These are phyloP conservation scores for Neria commutata DNA, from an alignment of 2,888 invertebrate species.

Conservation along the genomic window DNA sequence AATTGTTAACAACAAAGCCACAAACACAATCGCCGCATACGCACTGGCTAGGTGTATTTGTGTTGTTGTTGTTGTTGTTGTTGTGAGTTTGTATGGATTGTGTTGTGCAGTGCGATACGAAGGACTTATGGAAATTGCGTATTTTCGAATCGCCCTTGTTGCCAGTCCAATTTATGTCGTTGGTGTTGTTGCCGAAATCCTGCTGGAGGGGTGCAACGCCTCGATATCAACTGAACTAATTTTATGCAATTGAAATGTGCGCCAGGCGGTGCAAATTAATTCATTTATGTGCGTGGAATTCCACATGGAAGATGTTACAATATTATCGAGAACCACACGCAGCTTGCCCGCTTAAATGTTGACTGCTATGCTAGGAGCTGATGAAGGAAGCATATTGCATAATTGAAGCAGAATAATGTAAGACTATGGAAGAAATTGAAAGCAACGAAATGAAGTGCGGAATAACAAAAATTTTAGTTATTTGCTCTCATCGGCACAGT, in stretches of 20 bases:
- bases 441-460: too few relatives aligned
- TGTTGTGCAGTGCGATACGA: too few relatives aligned
- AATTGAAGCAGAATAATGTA: conserved; percentile 4
- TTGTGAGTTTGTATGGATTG: too few relatives aligned
- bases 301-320: conserved; percentile 41
- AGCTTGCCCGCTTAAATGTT: conserved; percentile 34
- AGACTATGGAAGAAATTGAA: too few relatives aligned
- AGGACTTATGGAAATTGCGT: too few relatives aligned
- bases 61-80: neutral
- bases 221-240: conserved; percentile 23
- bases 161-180: neutral
- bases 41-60: conserved; percentile 22
- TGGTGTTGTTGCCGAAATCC: conserved; percentile 14
- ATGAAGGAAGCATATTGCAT: neutral
- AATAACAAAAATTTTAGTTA: too few relatives aligned
- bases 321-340: conserved; percentile 45
- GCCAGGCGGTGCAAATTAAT: conserved; percentile 47
- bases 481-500: too few relatives aligned
- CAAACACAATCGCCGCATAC: conserved; percentile 12
- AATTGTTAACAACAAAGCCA: conserved; percentile 38
- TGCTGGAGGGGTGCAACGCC: conserved; percentile 25
- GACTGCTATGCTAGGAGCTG: too few relatives aligned
- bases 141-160: neutral
- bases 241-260: conserved; percentile 23
- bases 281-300: conserved; percentile 56